A percentile compares a stretch with the other conserved stretches of the same genome.
phyloP scores from a whole-genome alignment of 1,140 invertebrate genomes.

The Apis dorsata region DNA sequence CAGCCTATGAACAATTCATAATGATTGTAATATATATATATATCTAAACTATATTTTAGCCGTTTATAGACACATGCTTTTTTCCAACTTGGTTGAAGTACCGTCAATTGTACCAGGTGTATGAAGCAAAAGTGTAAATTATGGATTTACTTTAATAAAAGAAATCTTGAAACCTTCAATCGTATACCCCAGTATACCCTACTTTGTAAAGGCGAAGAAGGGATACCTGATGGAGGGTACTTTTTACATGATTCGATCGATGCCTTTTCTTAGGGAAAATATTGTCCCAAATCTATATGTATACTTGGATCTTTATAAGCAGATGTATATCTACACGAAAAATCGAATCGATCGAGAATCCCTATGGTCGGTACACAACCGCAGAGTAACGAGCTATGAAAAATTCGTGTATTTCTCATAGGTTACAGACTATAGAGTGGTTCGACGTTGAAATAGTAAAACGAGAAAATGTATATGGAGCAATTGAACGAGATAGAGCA shows the following conservation, averaged over 20 bases:
- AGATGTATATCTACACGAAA: not conserved
- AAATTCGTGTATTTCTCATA: not conserved
- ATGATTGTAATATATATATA: not conserved
- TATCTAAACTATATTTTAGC: not conserved
- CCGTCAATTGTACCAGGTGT: not conserved
- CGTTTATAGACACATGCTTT: not conserved
- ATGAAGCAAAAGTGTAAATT: not conserved
- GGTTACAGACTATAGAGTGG: not conserved
- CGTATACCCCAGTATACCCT: not conserved
- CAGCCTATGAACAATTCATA: not conserved
- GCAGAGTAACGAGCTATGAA: conserved; percentile 16
- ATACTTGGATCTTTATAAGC: not conserved
- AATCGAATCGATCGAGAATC: conserved; percentile 13
- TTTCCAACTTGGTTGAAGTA: not conserved
- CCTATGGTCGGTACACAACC: not conserved
- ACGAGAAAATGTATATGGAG: not conserved
- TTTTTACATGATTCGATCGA: conserved; percentile 22
- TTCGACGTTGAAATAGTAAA: not conserved
- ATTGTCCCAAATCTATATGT: not conserved
- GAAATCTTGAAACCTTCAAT: conserved; percentile 1
- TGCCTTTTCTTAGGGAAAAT: conserved; percentile 20
- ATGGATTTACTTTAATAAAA: conserved; percentile 1
- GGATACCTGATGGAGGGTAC: not conserved
- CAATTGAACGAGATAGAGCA: conserved; percentile 30
- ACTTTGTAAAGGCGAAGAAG: not conserved